Base-by-base conservation (phyloP, 2,888 invertebrate species). In the Dione vanillae region DNA sequence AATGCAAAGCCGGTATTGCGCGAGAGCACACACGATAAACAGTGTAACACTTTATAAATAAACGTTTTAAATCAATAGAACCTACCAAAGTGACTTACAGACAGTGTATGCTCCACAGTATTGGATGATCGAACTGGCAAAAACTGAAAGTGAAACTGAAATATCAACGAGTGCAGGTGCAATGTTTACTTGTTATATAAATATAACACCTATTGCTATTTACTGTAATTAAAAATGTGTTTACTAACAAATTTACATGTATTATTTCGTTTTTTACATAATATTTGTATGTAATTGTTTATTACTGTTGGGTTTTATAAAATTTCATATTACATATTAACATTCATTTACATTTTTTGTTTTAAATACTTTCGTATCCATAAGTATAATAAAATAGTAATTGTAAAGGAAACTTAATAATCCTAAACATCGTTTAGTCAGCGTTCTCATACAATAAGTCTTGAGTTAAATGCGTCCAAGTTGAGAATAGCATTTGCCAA, bases 151-250 rank as follows among this genome's bases (percentile, higher is more conserved):
- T 84, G 83, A 83, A 80, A 82, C 84, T 84, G 86, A 85, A 84
- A 82, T 77, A 77, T 85, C 86, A 77, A 80, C 89, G 82, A 82
- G 85, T 80, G 81, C 90, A 92, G 92, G 92, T 92, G 90, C 90
- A 88, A 82, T 88, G 85, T 89, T 90, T 88, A 86, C 83, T 81
- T 84, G 78, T 79, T 82, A 83, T 76, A 74, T 69, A 69, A 69
- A 47, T 37, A 69, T 72, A 49, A 61, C 10, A 20, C 69, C 67
- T 71, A 65, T 65, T 71, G 62, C 16, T 67, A 54, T 54, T 69
- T 65, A 14, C 49, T 47, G 14, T 35, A 51, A 66, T 52, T 43
- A 49, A 45, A 43, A 58, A 54, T 51, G 8, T 37, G 20, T 43
- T 64, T 49, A 62, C 62, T 27, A 52, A 43, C 19, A 12, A 35